Evolutionary conservation across 2,113 vertebrate genomes (phyloP).

Genomic region (Pantherophis guttatus): DNA sequence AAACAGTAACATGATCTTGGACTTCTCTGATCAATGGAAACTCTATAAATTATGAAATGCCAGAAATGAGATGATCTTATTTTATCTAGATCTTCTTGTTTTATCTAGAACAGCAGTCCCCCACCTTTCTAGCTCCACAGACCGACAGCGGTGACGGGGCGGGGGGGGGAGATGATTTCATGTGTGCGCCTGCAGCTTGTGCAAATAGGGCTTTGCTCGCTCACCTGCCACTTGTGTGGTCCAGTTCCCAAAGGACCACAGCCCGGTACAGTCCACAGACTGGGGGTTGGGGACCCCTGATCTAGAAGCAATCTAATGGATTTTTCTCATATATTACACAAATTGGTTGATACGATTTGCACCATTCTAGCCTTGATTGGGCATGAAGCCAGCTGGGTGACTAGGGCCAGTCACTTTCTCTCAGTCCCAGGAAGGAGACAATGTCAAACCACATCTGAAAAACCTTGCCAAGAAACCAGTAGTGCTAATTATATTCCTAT

Average conservation of each 20-base stretch:
- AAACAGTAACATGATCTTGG: not conserved
- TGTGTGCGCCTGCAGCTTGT: no score
- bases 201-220: no score
- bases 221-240: no score
- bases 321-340: no score
- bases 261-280: no score
- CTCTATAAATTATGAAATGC: not conserved
- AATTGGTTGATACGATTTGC: not conserved
- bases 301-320: not conserved
- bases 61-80: no score
- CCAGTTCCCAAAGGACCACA: no score
- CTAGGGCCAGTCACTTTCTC: not conserved
- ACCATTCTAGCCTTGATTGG: not conserved
- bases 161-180: no score
- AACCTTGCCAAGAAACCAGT: not conserved
- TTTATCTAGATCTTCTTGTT: not conserved
- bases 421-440: not conserved
- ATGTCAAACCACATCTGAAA: not conserved
- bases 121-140: no score
- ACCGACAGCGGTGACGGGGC: no score
- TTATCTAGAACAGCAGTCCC: no score
- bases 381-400: not conserved
- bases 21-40: not conserved
- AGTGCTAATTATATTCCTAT: not conserved
- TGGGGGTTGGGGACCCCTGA: no score